phyloP scores from a whole-genome alignment of 2,113 vertebrate genomes.

The Pelmatolapia mariae region DNA sequence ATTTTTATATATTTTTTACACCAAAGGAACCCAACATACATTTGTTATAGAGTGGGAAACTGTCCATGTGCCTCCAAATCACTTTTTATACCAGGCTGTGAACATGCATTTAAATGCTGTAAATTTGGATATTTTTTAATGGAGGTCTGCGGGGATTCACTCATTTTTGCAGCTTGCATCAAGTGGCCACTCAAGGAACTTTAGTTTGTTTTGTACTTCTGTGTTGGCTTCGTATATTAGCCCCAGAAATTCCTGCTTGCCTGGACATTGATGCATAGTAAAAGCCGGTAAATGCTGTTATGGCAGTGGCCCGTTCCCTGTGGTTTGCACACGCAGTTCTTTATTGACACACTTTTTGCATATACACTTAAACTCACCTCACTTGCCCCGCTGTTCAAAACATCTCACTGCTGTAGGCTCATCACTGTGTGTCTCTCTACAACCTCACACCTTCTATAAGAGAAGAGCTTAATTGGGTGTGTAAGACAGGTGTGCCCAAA shows the following conservation, averaged over 20 bases:
- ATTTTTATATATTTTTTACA: not conserved
- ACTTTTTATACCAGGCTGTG: not conserved
- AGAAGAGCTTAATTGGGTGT: not conserved
- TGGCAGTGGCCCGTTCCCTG: not conserved
- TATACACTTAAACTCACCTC: not conserved
- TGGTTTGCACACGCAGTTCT: not conserved
- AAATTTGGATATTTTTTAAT: not conserved
- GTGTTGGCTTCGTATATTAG: not conserved
- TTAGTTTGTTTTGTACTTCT: not conserved
- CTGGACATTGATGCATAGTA: not conserved
- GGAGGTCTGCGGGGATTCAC: not conserved
- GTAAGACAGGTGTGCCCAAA: not conserved
- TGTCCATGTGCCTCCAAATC: not conserved
- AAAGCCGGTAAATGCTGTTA: not conserved
- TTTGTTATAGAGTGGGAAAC: not conserved
- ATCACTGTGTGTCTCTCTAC: not conserved
- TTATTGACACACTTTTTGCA: not conserved
- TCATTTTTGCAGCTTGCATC: not conserved
- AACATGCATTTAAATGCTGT: not conserved
- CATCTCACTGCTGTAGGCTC: not conserved
- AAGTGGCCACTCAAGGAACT: not conserved
- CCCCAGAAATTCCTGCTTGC: not conserved
- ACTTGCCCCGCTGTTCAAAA: not conserved
- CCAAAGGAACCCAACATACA: not conserved
- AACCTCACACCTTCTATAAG: not conserved